Evolutionary conservation across 1,140 invertebrate genomes (phyloP).

Genomic region (Camponotus vicinus): DNA sequence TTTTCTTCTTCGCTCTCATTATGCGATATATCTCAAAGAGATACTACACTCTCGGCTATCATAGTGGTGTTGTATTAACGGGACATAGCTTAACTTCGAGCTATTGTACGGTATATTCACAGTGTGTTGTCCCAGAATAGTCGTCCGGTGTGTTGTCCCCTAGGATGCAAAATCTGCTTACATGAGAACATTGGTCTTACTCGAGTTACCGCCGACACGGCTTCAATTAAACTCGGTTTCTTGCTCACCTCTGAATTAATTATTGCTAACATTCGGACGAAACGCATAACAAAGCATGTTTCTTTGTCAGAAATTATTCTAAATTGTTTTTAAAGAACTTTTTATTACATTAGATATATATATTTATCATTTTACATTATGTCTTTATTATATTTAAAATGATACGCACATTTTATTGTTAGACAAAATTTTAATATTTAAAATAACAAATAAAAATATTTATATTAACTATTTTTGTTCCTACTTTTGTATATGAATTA

Average conservation of each 20-base stretch:
- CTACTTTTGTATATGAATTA: no score
- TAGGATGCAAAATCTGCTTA: constrained; percentile 53
- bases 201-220: constrained; percentile 25
- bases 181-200: constrained; percentile 40
- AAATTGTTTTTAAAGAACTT: neutral
- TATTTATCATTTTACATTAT: no score
- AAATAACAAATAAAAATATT: no score
- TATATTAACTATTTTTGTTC: no score
- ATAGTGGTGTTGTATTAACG: neutral
- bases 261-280: constrained; percentile 9
- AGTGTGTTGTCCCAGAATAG: neutral
- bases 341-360: no score
- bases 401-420: no score
- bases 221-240: constrained; percentile 60
- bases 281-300: neutral
- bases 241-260: constrained; percentile 32
- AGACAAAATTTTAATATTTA: no score
- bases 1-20: neutral
- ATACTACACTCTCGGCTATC: neutral
- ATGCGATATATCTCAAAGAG: neutral
- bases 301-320: neutral
- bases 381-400: no score
- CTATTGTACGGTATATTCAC: constrained; percentile 30
- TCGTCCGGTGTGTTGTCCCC: constrained; percentile 27
- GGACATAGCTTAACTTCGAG: constrained; percentile 25